Evolutionary conservation across 2,888 invertebrate genomes (phyloP), one percentile per base, ranked within the genome.

Genomic region (Watsonalla binaria): DNA sequence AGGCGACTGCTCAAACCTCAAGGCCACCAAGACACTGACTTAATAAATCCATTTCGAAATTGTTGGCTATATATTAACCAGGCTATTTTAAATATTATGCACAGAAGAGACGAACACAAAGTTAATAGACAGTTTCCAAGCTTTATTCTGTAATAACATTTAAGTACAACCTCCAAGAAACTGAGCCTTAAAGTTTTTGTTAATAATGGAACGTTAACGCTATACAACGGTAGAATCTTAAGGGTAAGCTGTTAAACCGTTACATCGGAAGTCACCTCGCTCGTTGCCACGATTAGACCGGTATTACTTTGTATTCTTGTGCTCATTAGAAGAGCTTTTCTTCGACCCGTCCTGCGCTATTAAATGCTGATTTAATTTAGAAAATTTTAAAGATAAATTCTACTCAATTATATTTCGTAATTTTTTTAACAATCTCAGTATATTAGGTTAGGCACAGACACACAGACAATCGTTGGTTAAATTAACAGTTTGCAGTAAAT

Each of bases 11-110:
- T n/a, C n/a, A n/a, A n/a, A n/a, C n/a, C n/a, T n/a, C n/a, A n/a
- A n/a, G n/a, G n/a, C n/a, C n/a, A n/a, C n/a, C n/a, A n/a, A n/a
- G 66, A 64, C 70, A 63, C 62, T 64, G 65, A 70, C 66, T 72
- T 65, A 58, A 68, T 71, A 72, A 74, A 71, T 68, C 59, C 65
- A 58, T 70, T 66, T 59, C 52, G 53, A 60, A 65, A 73, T 72
- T 69, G 74, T 68, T 62, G 66, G 59, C 63, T 47, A 53, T 58
- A 58, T 62, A 57, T 52, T 14, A 47, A 13, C 15, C n/a, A 14
- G 35, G 47, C 46, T 42, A 14, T 15, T 5, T 13, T 5, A 14
- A 24, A 15, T 13, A 34, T n/a, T 15, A 11, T 35, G 13, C 13
- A 42, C 11, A 5, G 11, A 5, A 11, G 42, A 42, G 5, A 24